Base-by-base conservation (phyloP, 1,140 invertebrate genomes). In the Tenebrio molitor region DNA sequence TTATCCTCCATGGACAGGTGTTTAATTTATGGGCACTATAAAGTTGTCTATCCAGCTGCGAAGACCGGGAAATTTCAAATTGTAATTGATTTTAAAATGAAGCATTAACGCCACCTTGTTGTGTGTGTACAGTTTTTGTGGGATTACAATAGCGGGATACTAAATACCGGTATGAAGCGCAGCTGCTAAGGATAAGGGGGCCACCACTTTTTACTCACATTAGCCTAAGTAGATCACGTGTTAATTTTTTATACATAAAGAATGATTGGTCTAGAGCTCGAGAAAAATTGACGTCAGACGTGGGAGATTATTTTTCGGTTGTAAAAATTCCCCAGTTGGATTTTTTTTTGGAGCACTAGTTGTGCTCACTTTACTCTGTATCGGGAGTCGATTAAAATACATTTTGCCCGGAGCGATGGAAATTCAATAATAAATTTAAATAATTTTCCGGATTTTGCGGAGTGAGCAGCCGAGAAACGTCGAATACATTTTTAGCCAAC, bases 41-140 rank as follows among this genome's bases (percentile, higher is more conserved):
- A 66, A 66, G 64, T 66, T 66, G 64, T 66, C 64, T 66, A 66
- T 66, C 64, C 64, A 66, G 64, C 64, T 66, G 64, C 34, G 64
- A 66, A 66, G 36, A 25, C 39, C 64, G 42, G 34, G 39, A 39
- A 65, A 65, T 65, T 65, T 65, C 21, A 66, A 66, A 66, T 66
- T 25, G 64, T 66, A 66, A 66, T 66, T 66, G 64, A 66, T 66
- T 66, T 44, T 34, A 66, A 66, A 66, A 66, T 66, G 64, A 66
- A 66, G 42, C 36, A 66, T 66, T 65, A 65, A 41, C 39, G 34
- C 63, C 39, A 58, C 50, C 50, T 58, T 58, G 50, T 58, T 50
- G 23, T 21, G 25, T 6, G 23, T 39, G 12, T 3, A 39, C 12
- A 7, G 3, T 58, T 58, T 58, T 58, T 58, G 50, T 58, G 10